Evolutionary conservation across 2,888 invertebrate species (phyloP), one percentile per base, ranked within the genome.

Genomic region (Andrena bicolor): DNA sequence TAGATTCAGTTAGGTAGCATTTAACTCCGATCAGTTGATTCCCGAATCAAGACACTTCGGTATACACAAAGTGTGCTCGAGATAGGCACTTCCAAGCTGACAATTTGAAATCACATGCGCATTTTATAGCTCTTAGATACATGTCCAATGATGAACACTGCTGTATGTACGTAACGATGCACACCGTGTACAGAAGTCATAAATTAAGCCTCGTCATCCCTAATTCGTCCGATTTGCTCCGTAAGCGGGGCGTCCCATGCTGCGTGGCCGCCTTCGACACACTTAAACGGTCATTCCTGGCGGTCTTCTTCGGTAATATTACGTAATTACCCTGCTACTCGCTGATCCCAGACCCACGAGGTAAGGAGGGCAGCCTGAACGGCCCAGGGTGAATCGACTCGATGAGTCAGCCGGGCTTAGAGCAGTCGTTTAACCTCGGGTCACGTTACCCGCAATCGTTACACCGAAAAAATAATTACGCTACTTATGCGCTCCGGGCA

Each of bases 381-480:
- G 20, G 66, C 61, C 41, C 20, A 56, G 61, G 56, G 66, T 63
- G 63, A 64, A 69, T 69, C 53, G 68, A 30, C 20, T 13, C 20
- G 49, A 41, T 81, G 76, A 83, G 61, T 83, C 82, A 82, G 60
- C 58, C 53, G 8, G 10, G 30, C 56, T 26, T 53, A 32, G 23
- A 56, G 66, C 51, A 26, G 30, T 5, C 82, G 69, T 82, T 83
- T 83, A 72, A 83, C 82, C 78, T 49, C 53, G 64, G 75, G 83
- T 78, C 82, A 58, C 60, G 41, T 64, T 72, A 56, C 71, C 71
- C 69, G 80, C 85, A 74, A 74, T 82, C 82, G 84, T 82, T 82
- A 72, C 80, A 73, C 75, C 85, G 76, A 86, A 86, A 86, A 78
- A 85, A 85, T 85, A 85, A 80, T 84, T 85, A 81, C 63, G 63